A percentile compares a stretch with the other conserved stretches of the same genome.
Conservation (phyloP, 2,797 vertebrate genomes). For the Manis crassicaudata region DNA sequence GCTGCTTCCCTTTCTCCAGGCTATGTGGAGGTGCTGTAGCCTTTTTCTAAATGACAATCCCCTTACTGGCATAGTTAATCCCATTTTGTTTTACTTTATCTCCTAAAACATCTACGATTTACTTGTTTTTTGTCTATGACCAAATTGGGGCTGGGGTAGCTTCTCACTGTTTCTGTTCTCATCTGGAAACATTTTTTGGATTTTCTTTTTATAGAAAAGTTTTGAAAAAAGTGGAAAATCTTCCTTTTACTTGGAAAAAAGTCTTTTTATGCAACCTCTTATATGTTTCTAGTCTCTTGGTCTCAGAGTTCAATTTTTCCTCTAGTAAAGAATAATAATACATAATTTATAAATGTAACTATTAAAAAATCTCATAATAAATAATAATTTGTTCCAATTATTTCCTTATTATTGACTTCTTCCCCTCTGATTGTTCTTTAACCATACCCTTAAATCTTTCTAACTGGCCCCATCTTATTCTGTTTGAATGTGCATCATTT, state of each 20-base stretch:
- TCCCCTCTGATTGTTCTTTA: conserved; percentile 51
- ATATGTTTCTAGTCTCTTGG: neutral
- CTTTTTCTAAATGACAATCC: neutral
- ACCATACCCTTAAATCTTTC: conserved; percentile 51
- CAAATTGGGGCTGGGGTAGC: conserved; percentile 60
- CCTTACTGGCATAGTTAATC: neutral
- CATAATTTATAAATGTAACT: no score
- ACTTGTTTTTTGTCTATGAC: neutral
- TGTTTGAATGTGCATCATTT: neutral
- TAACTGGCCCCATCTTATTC: conserved; percentile 49
- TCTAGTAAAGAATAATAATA: no score
- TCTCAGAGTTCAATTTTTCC: neutral
- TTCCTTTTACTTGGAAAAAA: no score
- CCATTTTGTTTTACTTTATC: neutral
- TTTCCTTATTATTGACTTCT: neutral
- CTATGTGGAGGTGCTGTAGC: neutral
- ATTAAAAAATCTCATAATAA: no score
- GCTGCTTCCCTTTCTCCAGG: neutral
- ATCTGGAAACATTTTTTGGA: neutral
- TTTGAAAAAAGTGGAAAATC: no score
- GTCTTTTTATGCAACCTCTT: neutral
- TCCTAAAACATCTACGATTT: neutral
- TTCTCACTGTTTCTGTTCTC: conserved; percentile 6
- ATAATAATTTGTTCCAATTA: neutral
- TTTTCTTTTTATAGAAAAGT: no score